Base-by-base conservation (phyloP, 1,140 invertebrate genomes). In the Pogonognathellus flavescens region DNA sequence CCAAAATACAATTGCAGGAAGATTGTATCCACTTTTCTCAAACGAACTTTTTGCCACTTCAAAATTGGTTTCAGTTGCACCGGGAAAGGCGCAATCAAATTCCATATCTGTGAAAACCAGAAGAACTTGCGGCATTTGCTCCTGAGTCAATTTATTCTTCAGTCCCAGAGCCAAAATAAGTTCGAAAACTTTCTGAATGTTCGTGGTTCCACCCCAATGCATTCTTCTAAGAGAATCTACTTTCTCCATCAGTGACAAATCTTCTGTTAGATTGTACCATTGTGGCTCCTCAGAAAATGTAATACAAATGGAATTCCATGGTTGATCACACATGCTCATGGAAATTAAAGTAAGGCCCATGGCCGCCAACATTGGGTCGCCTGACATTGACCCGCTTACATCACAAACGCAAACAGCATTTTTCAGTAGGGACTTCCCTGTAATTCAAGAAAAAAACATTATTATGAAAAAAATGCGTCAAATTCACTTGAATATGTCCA, bases 21-120 rank as follows among this genome's bases (percentile, higher is more conserved):
- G 18, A 10, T 10, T 49, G 70, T 88, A 88, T 1, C 85, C 83
- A 1, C 55, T 62, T 66, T 81, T 9, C 13, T 41, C 18, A 18
- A 88, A 88, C 16, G 70, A 52, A 18, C 18, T 41, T 49, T 87
- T 87, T 1, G 87, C 85, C 7, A 60, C 70, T 49, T 87, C 82
- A 55, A 86, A 88, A 57, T 88, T 87, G 1, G 87, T 88, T 20
- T 81, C 14, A 0, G 49, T 70, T 7, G 80, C 55, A 0, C 82
- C 50, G 2, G 55, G 31, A 53, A 20, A 84, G 52, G 86, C 87
- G 7, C 59, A 10, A 31, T 88, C 85, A n/a, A 88, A 88, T 62
- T 88, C 87, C 88, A 88, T 88, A 52, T 88, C 87, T 4, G 85
- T 86, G n/a, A 86, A 88, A 18, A 88, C 85, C 16, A 88, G 76